phyloP scores from a whole-genome alignment of 1,140 invertebrate genomes.

The Sipha flava region DNA sequence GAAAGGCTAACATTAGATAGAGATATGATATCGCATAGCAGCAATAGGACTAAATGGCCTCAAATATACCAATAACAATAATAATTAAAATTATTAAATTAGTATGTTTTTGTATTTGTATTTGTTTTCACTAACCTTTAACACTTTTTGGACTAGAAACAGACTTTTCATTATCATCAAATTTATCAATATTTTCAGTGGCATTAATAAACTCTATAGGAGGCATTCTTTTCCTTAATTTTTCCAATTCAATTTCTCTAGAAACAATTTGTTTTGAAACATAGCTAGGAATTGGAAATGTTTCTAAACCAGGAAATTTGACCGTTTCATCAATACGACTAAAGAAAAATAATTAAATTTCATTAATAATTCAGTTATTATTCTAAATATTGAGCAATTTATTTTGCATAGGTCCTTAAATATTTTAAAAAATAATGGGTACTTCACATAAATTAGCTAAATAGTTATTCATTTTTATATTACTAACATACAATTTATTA shows the following conservation, averaged over 20 bases:
- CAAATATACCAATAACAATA: too few species aligned
- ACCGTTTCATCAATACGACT: constrained; percentile 46
- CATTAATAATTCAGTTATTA: not conserved
- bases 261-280: constrained; percentile 61
- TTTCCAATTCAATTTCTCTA: constrained; percentile 65
- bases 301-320: constrained; percentile 43
- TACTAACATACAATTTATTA: too few species aligned
- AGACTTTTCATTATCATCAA: constrained; percentile 35
- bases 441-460: too few species aligned
- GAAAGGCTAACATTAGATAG: too few species aligned
- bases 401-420: too few species aligned
- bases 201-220: not conserved
- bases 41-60: too few species aligned
- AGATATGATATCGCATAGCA: too few species aligned
- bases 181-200: constrained; percentile 35
- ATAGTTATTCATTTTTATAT: too few species aligned
- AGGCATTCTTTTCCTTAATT: constrained; percentile 49
- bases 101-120: too few species aligned
- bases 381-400: too few species aligned
- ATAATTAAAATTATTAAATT: too few species aligned
- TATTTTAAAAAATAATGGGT: too few species aligned
- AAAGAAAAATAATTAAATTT: constrained; percentile 31
- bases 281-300: constrained; percentile 35
- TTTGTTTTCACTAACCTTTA: constrained; percentile 36
- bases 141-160: constrained; percentile 42